Evolutionary conservation across 2,888 invertebrate genomes (phyloP), one percentile per base, ranked within the genome.

Genomic region (Dioctria linearis): DNA sequence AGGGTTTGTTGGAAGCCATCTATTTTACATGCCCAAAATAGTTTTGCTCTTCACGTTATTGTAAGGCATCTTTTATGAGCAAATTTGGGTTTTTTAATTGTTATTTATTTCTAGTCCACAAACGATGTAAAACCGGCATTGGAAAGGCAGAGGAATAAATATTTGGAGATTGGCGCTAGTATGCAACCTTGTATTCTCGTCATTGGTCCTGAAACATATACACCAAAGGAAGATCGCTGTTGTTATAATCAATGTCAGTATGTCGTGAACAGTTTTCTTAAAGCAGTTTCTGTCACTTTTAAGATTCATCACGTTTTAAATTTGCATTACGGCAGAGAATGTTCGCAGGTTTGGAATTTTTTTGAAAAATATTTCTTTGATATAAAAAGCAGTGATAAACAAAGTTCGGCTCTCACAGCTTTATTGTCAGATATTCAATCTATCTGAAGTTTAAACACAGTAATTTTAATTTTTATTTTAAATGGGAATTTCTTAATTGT

Each of bases 361-460:
- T 61, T 37, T 61, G 61, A 25, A 61, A 61, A 61, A 37, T 61
- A 61, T 37, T 61, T 61, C 39, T 25, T n/a, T 61, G 61, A 13
- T 61, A 5, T 61, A 6, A 61, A 61, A 25, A 25, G 13, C 8
- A 61, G 37, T 25, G 61, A 39, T 6, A 25, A 61, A 61, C 61
- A 61, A 61, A 61, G 61, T 59, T 59, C 59, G 9, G 37, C 13
- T 13, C 25, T 59, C 25, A 59, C 59, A 3, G 13, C 59, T 37
- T 13, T 59, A 8, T 37, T 59, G 37, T 25, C 61, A 25, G 61
- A 61, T 25, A 4, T 61, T 2, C 25, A 61, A 61, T 61, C 61
- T 61, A 61, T 37, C 39, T 37, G 39, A 5, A 5, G n/a, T 8
- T 3, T 57, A 1, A 25, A 57, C 57, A 57, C 9, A 57, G n/a